phyloP scores from a whole-genome alignment of 23 tunicate genomes.

The Styela clava region DNA sequence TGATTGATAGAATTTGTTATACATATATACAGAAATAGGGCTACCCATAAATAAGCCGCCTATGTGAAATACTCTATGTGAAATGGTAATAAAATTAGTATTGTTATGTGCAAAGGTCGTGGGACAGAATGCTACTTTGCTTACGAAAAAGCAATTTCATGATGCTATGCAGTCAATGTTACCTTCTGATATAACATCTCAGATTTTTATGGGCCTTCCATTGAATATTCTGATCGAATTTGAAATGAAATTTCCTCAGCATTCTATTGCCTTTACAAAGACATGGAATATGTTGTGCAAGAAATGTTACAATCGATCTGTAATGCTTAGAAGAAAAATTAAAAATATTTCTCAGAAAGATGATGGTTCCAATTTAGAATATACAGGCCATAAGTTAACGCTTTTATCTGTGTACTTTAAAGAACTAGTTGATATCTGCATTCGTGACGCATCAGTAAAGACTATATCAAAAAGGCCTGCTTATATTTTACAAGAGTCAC shows the following conservation, averaged over 20 bases:
- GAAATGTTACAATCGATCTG: not conserved
- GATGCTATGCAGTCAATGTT: not conserved
- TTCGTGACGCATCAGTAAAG: not conserved
- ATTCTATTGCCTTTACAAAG: not conserved
- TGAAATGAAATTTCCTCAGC: not conserved
- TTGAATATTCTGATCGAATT: not conserved
- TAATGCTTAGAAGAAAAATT: not conserved
- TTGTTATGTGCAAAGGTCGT: not conserved
- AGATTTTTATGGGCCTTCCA: not conserved
- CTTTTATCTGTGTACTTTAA: not conserved
- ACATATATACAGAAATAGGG: too few relatives aligned
- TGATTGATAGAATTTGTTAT: too few relatives aligned
- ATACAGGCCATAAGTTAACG: not conserved
- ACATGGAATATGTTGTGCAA: not conserved
- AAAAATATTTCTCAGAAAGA: not conserved
- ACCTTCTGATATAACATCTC: not conserved
- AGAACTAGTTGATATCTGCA: not conserved
- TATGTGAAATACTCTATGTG: too few relatives aligned
- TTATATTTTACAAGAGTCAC: conserved; percentile 5
- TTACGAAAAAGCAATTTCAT: not conserved
- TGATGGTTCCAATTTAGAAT: not conserved
- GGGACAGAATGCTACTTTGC: not conserved
- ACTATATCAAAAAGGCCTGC: not conserved
- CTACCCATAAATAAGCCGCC: too few relatives aligned
- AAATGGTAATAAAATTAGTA: not conserved